A percentile compares a stretch with the other conserved stretches of the same genome.
phyloP scores from a whole-genome alignment of 2,888 invertebrate species.

The Drosophila antonietae region DNA sequence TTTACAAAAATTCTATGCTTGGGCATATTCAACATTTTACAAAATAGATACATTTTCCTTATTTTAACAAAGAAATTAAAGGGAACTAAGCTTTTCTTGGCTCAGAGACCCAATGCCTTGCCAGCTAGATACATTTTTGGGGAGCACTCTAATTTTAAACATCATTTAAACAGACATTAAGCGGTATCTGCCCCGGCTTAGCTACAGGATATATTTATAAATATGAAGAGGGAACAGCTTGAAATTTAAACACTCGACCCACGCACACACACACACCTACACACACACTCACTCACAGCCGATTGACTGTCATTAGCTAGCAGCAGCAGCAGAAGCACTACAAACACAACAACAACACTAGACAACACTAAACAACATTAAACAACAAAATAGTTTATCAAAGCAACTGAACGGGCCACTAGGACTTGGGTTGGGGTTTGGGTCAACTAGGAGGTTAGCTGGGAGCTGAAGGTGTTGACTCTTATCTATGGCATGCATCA shows the following conservation, averaged over 20 bases:
- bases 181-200: slow-evolving; percentile 17
- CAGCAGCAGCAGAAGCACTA: slow-evolving; percentile 11
- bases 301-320: slow-evolving; percentile 70
- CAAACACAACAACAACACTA: slow-evolving; percentile 27
- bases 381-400: slow-evolving; percentile 64
- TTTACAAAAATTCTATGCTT: background rate
- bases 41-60: background rate
- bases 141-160: background rate
- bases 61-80: slow-evolving; percentile 1
- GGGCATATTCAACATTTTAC: background rate
- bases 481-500: slow-evolving; percentile 77
- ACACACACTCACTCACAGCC: slow-evolving; percentile 1
- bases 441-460: slow-evolving; percentile 16
- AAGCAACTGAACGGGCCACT: slow-evolving; percentile 36
- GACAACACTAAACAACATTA: slow-evolving; percentile 30
- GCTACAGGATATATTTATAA: slow-evolving; percentile 14
- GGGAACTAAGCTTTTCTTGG: background rate
- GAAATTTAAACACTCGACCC: slow-evolving; percentile 69
- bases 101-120: background rate
- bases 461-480: slow-evolving; percentile 31
- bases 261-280: background rate
- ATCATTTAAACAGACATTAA: slow-evolving; percentile 11
- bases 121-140: slow-evolving; percentile 9
- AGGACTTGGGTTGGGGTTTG: slow-evolving; percentile 38
- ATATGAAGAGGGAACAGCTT: slow-evolving; percentile 28